Evolutionary conservation across 2,888 invertebrate species (phyloP), one percentile per base, ranked within the genome.

Genomic region (Drosophila helvetica): DNA sequence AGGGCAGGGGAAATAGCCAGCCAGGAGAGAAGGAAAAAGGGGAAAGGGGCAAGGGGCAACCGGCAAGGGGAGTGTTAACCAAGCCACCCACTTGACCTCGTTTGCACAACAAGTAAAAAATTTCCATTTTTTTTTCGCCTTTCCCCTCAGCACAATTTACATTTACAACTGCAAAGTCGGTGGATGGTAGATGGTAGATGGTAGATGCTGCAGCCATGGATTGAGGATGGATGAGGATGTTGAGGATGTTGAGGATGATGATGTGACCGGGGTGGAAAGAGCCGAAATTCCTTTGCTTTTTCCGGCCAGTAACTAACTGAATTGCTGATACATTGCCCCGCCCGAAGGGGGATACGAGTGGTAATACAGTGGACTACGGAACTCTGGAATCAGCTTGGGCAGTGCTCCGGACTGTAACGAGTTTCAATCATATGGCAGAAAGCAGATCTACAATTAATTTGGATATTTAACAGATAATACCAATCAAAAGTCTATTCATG

Each of bases 81-180:
- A 25, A 25, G 72, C 75, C 84, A 57, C 80, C 84, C 85, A 84
- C 85, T 84, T 85, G 84, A 84, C 84, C 84, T 85, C 83, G 80
- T 85, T 84, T 84, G 71, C 78, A 80, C 77, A 84, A 81, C 82
- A 84, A 83, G 84, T 81, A 72, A 81, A 77, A 74, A 78, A 56
- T 66, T 54, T 63, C 38, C 10, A 15, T 15, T 15, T 42, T 25
- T 58, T 18, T 50, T 43, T 15, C 18, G 6, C 52, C 7, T 17
- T 46, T 19, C 19, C n/a, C 54, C 30, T 38, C 43, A 53, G 53
- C 53, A 53, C 53, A 60, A 53, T 60, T 54, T 54, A 46, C 65
- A 66, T 63, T 50, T 63, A 66, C 64, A 66, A 64, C 50, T 55
- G 64, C 43, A 50, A 50, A 48, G 19, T 22, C 57, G 27, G 27